Conservation (phyloP, 2,888 invertebrate genomes). For the Epinotia ramella region DNA sequence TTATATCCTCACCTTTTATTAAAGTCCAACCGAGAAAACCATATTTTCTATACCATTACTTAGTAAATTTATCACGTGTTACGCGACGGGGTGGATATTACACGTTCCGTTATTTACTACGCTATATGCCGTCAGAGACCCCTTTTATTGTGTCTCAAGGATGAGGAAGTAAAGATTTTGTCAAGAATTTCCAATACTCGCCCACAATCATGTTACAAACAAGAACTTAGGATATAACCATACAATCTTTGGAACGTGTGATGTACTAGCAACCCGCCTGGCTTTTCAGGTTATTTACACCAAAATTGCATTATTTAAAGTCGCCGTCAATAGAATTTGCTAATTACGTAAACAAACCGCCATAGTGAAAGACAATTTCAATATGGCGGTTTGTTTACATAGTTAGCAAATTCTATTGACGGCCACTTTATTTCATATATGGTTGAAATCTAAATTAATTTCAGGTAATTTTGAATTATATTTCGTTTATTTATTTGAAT, state of each 20-base stretch:
- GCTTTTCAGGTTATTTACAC: too few species aligned
- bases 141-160: slow-evolving; percentile 29
- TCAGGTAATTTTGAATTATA: too few species aligned
- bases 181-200: slow-evolving; percentile 3
- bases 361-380: too few species aligned
- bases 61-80: slow-evolving; percentile 36
- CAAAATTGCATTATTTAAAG: too few species aligned
- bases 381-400: too few species aligned
- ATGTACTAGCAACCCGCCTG: not conserved
- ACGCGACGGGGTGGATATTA: slow-evolving; percentile 32
- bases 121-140: slow-evolving; percentile 13
- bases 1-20: slow-evolving; percentile 3
- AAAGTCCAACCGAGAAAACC: slow-evolving; percentile 18
- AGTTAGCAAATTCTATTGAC: too few species aligned
- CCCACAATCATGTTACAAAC: not conserved
- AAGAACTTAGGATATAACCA: not conserved
- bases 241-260: not conserved
- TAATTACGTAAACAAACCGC: too few species aligned
- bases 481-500: too few species aligned
- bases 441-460: too few species aligned
- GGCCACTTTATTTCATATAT: too few species aligned
- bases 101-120: slow-evolving; percentile 31
- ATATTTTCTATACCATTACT: slow-evolving; percentile 21
- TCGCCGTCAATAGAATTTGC: too few species aligned
- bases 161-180: slow-evolving; percentile 4